Percentiles rank a stretch among this genome's conserved stretches.
Conservation (phyloP, 2,888 invertebrate genomes). For the Rhodophaea formosa region DNA sequence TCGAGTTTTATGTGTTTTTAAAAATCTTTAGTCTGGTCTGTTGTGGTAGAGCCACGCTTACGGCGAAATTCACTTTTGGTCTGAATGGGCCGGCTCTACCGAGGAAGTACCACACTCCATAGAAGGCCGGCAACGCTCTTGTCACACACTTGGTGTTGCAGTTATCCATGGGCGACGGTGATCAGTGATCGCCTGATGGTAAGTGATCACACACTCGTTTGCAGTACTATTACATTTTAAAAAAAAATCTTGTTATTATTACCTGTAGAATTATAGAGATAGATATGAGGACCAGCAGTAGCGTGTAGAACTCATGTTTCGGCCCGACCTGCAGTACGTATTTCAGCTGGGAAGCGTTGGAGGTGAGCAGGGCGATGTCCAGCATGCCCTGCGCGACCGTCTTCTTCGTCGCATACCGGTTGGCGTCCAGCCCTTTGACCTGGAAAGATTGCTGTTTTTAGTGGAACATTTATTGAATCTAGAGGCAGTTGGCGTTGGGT, state of each 20-base stretch:
- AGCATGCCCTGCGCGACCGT: slow-evolving; percentile 95
- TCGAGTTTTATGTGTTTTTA: too few species aligned
- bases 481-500: neutral
- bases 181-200: neutral
- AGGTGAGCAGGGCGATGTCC: slow-evolving; percentile 92
- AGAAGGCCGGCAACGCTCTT: too few species aligned
- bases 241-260: too few species aligned
- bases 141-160: too few species aligned
- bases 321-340: slow-evolving; percentile 92
- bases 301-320: slow-evolving; percentile 91
- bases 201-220: neutral
- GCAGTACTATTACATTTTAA: neutral
- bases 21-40: too few species aligned
- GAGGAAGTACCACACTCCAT: too few species aligned
- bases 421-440: slow-evolving; percentile 89
- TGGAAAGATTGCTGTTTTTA: slow-evolving; percentile 47
- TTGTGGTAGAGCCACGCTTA: too few species aligned
- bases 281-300: slow-evolving; percentile 89
- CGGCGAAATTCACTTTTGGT: too few species aligned
- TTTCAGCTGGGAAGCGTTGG: slow-evolving; percentile 93
- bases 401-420: slow-evolving; percentile 95
- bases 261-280: slow-evolving; percentile 93
- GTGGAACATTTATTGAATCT: neutral
- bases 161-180: neutral
- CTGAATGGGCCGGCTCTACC: too few species aligned